A percentile compares a stretch with the other conserved stretches of the same genome.
Conservation (phyloP, 2,113 vertebrate genomes). For the Catagonus wagneri region DNA sequence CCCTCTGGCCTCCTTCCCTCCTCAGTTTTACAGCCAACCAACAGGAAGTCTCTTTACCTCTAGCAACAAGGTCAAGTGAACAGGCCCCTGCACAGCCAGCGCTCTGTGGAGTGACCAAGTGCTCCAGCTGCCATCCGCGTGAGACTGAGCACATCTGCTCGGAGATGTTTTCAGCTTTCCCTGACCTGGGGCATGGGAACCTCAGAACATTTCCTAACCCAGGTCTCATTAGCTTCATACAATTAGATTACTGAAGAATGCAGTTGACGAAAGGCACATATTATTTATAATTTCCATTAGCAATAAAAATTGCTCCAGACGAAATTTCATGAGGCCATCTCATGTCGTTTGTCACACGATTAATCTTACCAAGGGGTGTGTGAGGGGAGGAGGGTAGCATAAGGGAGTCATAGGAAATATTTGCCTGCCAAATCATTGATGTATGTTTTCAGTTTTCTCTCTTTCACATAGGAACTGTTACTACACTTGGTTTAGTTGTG, state of each 20-base stretch:
- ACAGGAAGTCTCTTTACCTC: not conserved
- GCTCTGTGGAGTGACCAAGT: constrained; percentile 64
- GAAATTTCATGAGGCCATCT: constrained; percentile 76
- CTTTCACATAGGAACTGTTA: constrained; percentile 42
- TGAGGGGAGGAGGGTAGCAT: not conserved
- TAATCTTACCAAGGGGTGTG: constrained; percentile 51
- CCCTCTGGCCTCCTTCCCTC: not conserved
- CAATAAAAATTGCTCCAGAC: constrained; percentile 75
- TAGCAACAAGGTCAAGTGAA: constrained; percentile 48
- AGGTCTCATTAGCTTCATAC: constrained; percentile 76
- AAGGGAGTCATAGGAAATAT: constrained; percentile 41
- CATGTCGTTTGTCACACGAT: constrained; percentile 61
- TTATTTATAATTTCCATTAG: constrained; percentile 79
- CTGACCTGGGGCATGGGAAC: constrained; percentile 78
- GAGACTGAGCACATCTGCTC: constrained; percentile 81
- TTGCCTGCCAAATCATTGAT: constrained; percentile 14
- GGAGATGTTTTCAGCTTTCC: constrained; percentile 59
- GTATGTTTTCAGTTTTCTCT: not conserved
- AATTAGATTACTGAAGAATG: constrained; percentile 82
- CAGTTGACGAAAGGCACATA: constrained; percentile 71
- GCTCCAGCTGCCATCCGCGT: constrained; percentile 51
- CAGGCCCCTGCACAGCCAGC: not conserved
- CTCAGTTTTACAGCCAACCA: not conserved
- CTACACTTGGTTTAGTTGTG: not conserved
- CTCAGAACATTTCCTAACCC: constrained; percentile 77